These are phyloP conservation scores for Gallinago nigripennis DNA, from an alignment of 2,797 vertebrate species.

Conservation along the genomic window DNA sequence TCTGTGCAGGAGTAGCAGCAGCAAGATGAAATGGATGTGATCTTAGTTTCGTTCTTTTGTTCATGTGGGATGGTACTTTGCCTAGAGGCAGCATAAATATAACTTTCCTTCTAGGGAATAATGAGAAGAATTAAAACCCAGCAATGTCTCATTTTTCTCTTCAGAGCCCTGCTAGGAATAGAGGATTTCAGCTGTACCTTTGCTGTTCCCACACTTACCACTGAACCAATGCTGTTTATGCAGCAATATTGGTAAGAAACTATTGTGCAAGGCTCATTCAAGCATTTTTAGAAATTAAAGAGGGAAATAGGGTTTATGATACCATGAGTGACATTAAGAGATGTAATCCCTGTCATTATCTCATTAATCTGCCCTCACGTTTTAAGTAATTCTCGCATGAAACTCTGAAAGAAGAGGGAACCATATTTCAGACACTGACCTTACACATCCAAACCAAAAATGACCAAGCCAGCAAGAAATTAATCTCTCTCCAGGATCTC, in stretches of 20 bases:
- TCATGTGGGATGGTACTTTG: conserved; percentile 38
- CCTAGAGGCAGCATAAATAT: conserved; percentile 38
- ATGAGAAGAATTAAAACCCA: conserved; percentile 30
- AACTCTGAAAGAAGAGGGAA: neutral
- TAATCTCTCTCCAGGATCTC: neutral
- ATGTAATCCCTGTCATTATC: neutral
- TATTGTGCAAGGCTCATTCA: neutral
- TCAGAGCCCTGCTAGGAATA: neutral
- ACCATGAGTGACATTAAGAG: neutral
- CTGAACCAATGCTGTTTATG: neutral
- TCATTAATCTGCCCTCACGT: neutral
- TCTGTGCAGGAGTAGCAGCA: neutral
- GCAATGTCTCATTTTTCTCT: neutral
- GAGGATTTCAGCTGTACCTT: conserved; percentile 15
- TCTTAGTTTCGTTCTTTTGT: conserved; percentile 18
- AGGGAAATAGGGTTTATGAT: neutral
- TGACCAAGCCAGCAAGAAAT: neutral
- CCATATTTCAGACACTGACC: neutral
- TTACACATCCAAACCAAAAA: neutral
- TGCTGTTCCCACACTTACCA: neutral
- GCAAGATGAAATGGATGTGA: conserved; percentile 23
- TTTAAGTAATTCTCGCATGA: neutral
- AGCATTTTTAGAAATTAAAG: neutral
- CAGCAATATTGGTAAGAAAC: neutral
- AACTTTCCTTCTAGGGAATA: conserved; percentile 44